Conservation (phyloP, 2,888 invertebrate genomes). For the Tolmerus cingulatus region DNA sequence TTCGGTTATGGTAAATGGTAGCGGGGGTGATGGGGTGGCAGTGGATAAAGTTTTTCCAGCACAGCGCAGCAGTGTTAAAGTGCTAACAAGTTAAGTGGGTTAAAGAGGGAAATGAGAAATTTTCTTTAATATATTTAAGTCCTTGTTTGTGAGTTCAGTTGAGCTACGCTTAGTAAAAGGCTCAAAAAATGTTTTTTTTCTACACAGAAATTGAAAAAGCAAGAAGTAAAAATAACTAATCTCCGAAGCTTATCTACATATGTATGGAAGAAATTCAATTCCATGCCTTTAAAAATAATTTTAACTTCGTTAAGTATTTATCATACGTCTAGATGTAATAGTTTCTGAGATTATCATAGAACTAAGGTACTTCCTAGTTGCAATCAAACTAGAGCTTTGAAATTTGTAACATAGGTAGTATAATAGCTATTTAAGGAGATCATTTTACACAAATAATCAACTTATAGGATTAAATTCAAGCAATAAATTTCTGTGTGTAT, state of each 20-base stretch:
- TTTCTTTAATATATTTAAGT: background rate
- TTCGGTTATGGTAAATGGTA: background rate
- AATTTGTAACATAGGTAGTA: too few relatives aligned
- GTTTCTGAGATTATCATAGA: too few relatives aligned
- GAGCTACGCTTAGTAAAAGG: background rate
- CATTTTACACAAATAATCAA: too few relatives aligned
- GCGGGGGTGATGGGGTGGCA: background rate
- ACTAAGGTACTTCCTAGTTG: too few relatives aligned
- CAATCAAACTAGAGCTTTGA: too few relatives aligned
- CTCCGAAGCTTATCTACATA: background rate
- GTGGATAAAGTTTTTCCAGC: background rate
- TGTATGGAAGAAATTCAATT: background rate
- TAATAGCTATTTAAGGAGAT: too few relatives aligned
- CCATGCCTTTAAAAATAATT: background rate
- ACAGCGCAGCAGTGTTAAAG: background rate
- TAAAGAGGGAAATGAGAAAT: background rate
- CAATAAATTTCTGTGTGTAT: too few relatives aligned
- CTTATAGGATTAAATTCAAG: too few relatives aligned
- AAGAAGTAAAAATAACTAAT: background rate
- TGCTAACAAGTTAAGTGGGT: background rate
- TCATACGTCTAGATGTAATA: too few relatives aligned
- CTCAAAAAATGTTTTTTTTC: background rate
- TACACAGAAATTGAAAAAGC: background rate
- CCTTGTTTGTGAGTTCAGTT: background rate
- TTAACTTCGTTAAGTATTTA: too few relatives aligned